Base-by-base conservation (phyloP, 2,797 vertebrate species). In the Microctenopoma lineatum region DNA sequence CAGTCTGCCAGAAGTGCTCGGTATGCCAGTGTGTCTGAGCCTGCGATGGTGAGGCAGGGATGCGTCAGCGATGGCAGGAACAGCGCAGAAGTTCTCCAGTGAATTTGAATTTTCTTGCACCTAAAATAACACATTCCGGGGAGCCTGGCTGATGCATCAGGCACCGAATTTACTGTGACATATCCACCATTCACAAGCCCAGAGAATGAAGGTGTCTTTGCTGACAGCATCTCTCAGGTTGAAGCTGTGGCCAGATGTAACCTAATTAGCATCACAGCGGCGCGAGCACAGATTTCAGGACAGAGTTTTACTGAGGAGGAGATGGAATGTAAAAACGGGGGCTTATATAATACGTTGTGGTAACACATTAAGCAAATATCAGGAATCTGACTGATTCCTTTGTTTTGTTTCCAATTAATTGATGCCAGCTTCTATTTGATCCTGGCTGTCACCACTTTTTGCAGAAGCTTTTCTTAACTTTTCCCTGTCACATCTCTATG, bases 31-130 rank as follows among this genome's bases (percentile, higher is more conserved):
- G 25, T 51, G 73, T 77, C 77, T 78, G 62, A 68, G 69, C 77
- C 63, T 73, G 65, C 61, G 79, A 74, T 59, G 70, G 81, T 74
- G 77, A 83, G 70, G 72, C 66, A 74, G 70, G 51, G 70, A 90
- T 85, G 87, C 62, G 81, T 89, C 87, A 82, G 81, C 51, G 42
- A 83, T 89, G 84, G 85, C 87, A 88, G 80, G 77, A 87, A 83
- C 73, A 51, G 57, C 21, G 60, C 67, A 79, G 48, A 86, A 84
- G 70, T 87, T 87, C 78, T 87, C 73, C 75, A 53, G 84, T 88
- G 80, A 86, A 84, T 89, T 77, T 60, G 59, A 79, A 53, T 83
- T 52, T 67, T 75, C 81, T 85, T 70, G 70, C 81, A 84, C 82
- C 84, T 83, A 74, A 87, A 90, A 88, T 86, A 90, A 87, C 87